Conservation (phyloP, 2,797 vertebrate species). For the Gallinago stenura region DNA sequence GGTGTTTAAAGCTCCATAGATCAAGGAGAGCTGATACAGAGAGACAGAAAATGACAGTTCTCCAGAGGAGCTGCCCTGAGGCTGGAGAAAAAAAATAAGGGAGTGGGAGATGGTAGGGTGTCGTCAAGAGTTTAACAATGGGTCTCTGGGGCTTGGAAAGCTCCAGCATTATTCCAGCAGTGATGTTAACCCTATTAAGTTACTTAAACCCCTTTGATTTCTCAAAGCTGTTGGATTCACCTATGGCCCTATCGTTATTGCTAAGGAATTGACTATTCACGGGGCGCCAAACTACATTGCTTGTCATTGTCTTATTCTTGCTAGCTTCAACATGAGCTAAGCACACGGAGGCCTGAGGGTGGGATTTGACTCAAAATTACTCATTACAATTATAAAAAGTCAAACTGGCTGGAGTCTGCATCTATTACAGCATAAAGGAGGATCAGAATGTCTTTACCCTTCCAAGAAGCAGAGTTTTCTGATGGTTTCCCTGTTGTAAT, state of each 20-base stretch:
- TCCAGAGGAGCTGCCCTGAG: constrained; percentile 36
- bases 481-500: neutral
- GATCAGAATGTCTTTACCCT: neutral
- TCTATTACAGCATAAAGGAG: neutral
- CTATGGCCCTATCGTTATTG: constrained; percentile 54
- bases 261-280: constrained; percentile 21
- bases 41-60: constrained; percentile 19
- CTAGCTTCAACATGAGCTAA: neutral
- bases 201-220: constrained; percentile 71
- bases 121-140: constrained; percentile 56
- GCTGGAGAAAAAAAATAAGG: constrained; percentile 36
- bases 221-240: constrained; percentile 45
- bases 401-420: neutral
- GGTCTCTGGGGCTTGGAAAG: constrained; percentile 41
- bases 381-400: constrained; percentile 6
- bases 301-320: neutral
- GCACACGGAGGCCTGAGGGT: neutral
- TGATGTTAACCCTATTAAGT: constrained; percentile 69
- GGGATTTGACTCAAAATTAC: constrained; percentile 18
- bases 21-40: constrained; percentile 58
- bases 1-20: constrained; percentile 68
- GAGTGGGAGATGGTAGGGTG: constrained; percentile 15
- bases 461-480: neutral
- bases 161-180: constrained; percentile 57
- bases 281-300: constrained; percentile 4